Evolutionary conservation across 2,797 vertebrate genomes (phyloP).

Genomic region (Cebuella pygmaea): DNA sequence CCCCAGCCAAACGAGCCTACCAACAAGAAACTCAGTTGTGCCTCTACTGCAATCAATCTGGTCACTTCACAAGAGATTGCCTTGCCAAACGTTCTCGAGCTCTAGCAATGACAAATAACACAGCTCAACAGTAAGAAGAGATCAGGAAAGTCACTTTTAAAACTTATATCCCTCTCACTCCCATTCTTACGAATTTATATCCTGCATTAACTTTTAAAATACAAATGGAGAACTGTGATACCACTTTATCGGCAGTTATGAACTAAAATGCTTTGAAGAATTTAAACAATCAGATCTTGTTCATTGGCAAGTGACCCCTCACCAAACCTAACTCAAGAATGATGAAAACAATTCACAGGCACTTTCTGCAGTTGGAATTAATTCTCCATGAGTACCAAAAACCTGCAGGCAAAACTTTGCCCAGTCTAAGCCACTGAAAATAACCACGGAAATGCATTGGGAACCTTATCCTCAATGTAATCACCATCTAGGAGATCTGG

Average conservation of each 20-base stretch:
- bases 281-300: neutral
- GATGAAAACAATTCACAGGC: neutral
- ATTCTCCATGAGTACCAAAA: neutral
- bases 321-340: neutral
- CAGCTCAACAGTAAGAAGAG: slow-evolving; percentile 34
- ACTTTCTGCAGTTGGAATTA: neutral
- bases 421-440: slow-evolving; percentile 32
- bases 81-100: slow-evolving; percentile 63
- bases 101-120: slow-evolving; percentile 36
- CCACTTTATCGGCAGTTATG: neutral
- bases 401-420: neutral
- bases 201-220: slow-evolving; percentile 19
- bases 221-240: neutral
- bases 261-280: slow-evolving; percentile 18
- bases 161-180: neutral
- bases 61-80: slow-evolving; percentile 67
- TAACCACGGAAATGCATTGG: neutral
- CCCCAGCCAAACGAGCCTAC: slow-evolving; percentile 52
- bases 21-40: slow-evolving; percentile 68
- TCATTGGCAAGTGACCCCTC: neutral
- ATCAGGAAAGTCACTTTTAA: neutral
- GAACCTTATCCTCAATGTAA: neutral
- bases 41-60: slow-evolving; percentile 58
- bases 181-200: slow-evolving; percentile 52
- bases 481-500: neutral